Conservation (phyloP, 2,113 vertebrate genomes). For the Verasper variegatus region DNA sequence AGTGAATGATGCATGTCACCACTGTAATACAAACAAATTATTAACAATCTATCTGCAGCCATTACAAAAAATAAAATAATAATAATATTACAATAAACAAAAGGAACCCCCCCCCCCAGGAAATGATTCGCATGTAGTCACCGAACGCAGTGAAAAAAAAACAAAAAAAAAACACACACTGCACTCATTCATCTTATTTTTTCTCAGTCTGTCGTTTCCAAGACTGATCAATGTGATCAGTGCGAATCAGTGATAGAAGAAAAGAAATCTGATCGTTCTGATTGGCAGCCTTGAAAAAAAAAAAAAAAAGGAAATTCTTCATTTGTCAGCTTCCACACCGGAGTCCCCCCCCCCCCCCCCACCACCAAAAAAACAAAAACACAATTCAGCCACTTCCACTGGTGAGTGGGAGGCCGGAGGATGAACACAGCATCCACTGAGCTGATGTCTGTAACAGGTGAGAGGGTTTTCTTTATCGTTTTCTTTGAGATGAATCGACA, state of each 20-base stretch:
- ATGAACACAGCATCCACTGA: conserved; percentile 34
- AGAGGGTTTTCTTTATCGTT: background rate
- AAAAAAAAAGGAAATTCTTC: conserved; percentile 64
- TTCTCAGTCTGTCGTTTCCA: conserved; percentile 86
- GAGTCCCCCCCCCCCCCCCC: conserved; percentile 79
- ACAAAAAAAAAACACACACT: conserved; percentile 74
- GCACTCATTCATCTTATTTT: conserved; percentile 80
- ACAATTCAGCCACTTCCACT: conserved; percentile 61
- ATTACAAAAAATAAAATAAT: conserved; percentile 84
- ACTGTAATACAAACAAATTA: conserved; percentile 95
- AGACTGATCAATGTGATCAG: conserved; percentile 99
- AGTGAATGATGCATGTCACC: conserved; percentile 92
- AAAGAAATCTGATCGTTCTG: conserved; percentile 86
- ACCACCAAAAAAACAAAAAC: conserved; percentile 55
- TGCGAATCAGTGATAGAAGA: conserved; percentile 87
- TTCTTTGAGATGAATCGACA: too few relatives aligned
- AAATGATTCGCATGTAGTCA: conserved; percentile 87
- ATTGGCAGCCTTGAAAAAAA: conserved; percentile 90
- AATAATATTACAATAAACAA: conserved; percentile 76
- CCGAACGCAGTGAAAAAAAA: conserved; percentile 93
- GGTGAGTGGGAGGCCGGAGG: conserved; percentile 68
- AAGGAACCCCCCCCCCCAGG: conserved; percentile 78
- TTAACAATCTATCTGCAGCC: conserved; percentile 88
- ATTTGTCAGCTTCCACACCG: conserved; percentile 76
- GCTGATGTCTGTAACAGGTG: conserved; percentile 46